Evolutionary conservation across 2,888 invertebrate species (phyloP), one percentile per base, ranked within the genome.

Genomic region (Empis livida): DNA sequence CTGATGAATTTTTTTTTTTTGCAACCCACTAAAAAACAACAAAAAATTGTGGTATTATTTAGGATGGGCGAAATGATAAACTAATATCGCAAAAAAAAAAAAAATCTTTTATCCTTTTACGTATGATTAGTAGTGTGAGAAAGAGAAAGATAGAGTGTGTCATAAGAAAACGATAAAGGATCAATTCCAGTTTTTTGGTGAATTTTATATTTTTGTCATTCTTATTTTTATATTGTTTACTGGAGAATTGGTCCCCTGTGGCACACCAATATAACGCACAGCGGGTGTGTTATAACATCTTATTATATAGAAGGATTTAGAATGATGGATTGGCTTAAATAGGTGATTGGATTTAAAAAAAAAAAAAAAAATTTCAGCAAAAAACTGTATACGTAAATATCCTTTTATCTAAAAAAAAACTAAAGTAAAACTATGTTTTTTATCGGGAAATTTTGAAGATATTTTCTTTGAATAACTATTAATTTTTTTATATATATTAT

Each of bases 181-280:
- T 27, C 23, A 27, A 27, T 27, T 5, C 23, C 31, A 17, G 41
- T 41, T 46, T 31, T 41, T 38, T 31, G n/a, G n/a, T n/a, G n/a
- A n/a, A n/a, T n/a, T n/a, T n/a, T n/a, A n/a, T n/a, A n/a, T 41
- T 9, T n/a, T 46, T 27, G 11, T 40, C 10, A 23, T 9, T 38
- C 30, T 17, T 43, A 31, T 27, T 39, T 42, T 20, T 32, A 42
- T 38, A 13, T 32, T 49, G 45, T 49, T 44, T 51, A 48, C 42
- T 31, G 48, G 48, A 51, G 64, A 68, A 68, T 68, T 65, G 68
- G 65, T 68, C 68, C 68, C 68, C 64, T 64, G 68, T 64, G 68
- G 62, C 65, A 62, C 58, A 57, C 60, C 68, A 65, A 68, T 67
- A 65, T 64, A 65, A 66, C 57, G 62, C 68, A 60, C 64, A 59